Evolutionary conservation across 30 jellyfish, hydroid and myxozoan genomes (phyloP).

Genomic region (Hydra vulgaris): DNA sequence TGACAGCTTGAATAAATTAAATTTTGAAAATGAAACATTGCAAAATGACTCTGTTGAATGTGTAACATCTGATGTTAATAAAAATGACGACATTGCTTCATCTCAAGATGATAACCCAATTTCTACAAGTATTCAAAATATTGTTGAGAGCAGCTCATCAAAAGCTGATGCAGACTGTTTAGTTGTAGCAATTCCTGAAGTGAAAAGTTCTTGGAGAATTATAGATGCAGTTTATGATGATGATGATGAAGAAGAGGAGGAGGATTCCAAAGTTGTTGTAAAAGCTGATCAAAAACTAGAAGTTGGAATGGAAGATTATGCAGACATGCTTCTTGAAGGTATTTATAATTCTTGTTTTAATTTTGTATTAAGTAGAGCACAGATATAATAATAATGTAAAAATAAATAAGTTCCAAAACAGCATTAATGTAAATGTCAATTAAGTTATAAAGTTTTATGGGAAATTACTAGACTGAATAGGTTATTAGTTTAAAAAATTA

Average conservation of each 20-base stretch:
- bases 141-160: neutral
- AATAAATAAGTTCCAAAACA: too few species aligned
- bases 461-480: too few species aligned
- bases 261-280: neutral
- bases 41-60: neutral
- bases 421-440: too few species aligned
- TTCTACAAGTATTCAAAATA: neutral
- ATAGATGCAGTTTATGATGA: slow-evolving; percentile 36
- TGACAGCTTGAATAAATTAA: neutral
- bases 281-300: slow-evolving; percentile 28
- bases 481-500: too few species aligned
- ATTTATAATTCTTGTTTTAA: neutral
- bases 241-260: slow-evolving; percentile 15
- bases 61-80: neutral
- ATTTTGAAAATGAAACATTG: neutral
- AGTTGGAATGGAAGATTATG: slow-evolving; percentile 69
- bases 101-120: neutral
- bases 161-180: neutral
- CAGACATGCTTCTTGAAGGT: slow-evolving; percentile 95
- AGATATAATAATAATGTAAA: too few species aligned
- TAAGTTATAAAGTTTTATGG: too few species aligned
- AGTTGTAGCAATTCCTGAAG: slow-evolving; percentile 12
- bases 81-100: neutral
- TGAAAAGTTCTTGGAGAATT: slow-evolving; percentile 15
- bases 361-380: too few species aligned